phyloP scores from a whole-genome alignment of 2,797 vertebrate genomes.

The Mergus octosetaceus region DNA sequence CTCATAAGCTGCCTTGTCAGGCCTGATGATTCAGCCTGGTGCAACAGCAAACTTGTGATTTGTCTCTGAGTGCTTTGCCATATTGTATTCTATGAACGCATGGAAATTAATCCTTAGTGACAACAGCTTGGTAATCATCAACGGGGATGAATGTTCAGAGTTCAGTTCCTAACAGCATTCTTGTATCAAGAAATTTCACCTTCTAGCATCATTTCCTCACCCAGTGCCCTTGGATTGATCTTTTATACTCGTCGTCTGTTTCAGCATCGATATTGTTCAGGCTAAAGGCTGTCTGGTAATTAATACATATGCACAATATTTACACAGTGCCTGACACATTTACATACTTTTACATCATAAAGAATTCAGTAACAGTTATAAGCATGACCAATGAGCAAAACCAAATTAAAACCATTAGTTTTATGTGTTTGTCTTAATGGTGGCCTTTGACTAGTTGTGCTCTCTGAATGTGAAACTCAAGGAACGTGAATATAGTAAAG shows the following conservation, averaged over 20 bases:
- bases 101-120: neutral
- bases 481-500: neutral
- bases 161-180: neutral
- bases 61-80: accelerated
- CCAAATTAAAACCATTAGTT: neutral
- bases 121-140: neutral
- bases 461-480: neutral
- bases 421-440: neutral
- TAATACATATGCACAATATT: neutral
- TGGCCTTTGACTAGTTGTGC: neutral
- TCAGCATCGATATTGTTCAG: neutral
- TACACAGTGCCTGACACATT: neutral
- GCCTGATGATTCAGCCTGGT: accelerated
- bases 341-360: neutral
- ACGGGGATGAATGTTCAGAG: accelerated
- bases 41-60: accelerated
- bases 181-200: neutral
- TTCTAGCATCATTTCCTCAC: neutral
- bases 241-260: neutral
- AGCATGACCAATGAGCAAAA: neutral
- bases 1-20: accelerated
- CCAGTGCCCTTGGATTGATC: neutral
- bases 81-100: accelerated
- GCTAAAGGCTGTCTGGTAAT: neutral
- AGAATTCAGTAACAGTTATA: neutral